Conservation (phyloP, 1,140 invertebrate species). For the Drosophila takahashii region DNA sequence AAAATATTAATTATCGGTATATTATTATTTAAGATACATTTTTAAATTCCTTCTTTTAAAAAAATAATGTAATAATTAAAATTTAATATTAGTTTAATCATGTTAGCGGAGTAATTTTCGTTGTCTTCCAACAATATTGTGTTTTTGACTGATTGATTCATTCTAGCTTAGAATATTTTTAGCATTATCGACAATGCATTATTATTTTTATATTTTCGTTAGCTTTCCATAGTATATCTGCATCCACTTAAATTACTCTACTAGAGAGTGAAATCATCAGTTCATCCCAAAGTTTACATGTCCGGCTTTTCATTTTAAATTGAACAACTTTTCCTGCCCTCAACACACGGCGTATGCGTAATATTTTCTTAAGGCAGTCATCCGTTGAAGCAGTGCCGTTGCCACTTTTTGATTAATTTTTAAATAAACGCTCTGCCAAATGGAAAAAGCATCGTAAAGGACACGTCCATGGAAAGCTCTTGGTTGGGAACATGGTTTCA, state of each 20-base stretch:
- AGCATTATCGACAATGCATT: not conserved
- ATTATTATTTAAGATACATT: no score
- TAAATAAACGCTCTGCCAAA: slow-evolving; percentile 71
- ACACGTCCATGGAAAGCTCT: slow-evolving; percentile 23
- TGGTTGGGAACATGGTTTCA: slow-evolving; percentile 42
- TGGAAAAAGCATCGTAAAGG: slow-evolving; percentile 45
- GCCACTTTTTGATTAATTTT: slow-evolving; percentile 82
- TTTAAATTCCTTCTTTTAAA: no score
- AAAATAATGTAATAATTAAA: no score
- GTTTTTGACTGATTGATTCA: no score
- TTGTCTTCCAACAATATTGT: no score
- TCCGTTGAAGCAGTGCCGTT: slow-evolving; percentile 28
- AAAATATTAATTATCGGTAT: no score
- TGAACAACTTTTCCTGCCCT: slow-evolving; percentile 40
- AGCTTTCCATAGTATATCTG: not conserved
- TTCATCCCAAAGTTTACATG: slow-evolving; percentile 4
- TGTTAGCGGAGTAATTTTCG: no score
- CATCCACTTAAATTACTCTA: slow-evolving; percentile 11
- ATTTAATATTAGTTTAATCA: no score
- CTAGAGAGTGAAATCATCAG: slow-evolving; percentile 6
- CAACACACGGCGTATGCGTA: slow-evolving; percentile 58
- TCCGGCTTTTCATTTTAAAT: slow-evolving; percentile 37
- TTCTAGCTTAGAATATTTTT: no score
- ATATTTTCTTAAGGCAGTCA: slow-evolving; percentile 62
- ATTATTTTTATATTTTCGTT: slow-evolving; percentile 1